Percentiles rank a stretch among this genome's conserved stretches.
Conservation (phyloP, 1,140 invertebrate genomes). For the Lineus longissimus region DNA sequence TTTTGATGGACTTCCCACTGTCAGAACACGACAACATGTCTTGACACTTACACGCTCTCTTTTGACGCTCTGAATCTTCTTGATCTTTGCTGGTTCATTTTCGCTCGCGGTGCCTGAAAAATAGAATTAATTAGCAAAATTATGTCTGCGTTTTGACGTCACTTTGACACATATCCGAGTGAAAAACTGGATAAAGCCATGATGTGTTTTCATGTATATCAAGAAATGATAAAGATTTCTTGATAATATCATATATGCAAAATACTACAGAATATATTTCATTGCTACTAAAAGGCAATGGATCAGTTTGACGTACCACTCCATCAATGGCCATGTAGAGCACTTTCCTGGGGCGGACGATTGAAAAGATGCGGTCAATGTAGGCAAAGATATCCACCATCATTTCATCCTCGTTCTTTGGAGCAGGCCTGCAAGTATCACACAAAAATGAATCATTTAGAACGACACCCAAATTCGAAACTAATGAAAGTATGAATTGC, state of each 20-base stretch:
- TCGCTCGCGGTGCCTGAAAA: slow-evolving; percentile 83
- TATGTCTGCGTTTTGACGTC: too few relatives aligned
- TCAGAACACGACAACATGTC: neutral
- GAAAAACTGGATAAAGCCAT: neutral
- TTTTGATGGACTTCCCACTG: too few relatives aligned
- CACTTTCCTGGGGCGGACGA: slow-evolving; percentile 89
- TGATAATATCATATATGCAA: too few relatives aligned
- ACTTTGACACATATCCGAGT: neutral
- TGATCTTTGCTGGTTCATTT: slow-evolving; percentile 99
- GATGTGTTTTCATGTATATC: neutral
- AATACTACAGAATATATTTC: too few relatives aligned
- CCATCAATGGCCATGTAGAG: slow-evolving; percentile 99
- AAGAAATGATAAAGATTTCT: too few relatives aligned
- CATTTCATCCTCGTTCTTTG: slow-evolving; percentile 99
- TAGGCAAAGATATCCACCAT: slow-evolving; percentile 99
- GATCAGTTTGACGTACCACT: slow-evolving; percentile 72
- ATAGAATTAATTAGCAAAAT: slow-evolving; percentile 17
- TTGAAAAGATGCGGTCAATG: slow-evolving; percentile 92
- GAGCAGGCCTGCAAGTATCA: slow-evolving; percentile 80
- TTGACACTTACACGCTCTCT: slow-evolving; percentile 64
- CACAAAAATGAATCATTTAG: slow-evolving; percentile 14
- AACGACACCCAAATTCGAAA: too few relatives aligned
- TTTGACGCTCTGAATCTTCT: slow-evolving; percentile 94
- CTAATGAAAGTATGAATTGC: too few relatives aligned
- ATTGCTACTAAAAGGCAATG: neutral